A percentile compares a stretch with the other conserved stretches of the same genome.
Conservation (phyloP, 2,888 invertebrate genomes). For the Lithosia quadra region DNA sequence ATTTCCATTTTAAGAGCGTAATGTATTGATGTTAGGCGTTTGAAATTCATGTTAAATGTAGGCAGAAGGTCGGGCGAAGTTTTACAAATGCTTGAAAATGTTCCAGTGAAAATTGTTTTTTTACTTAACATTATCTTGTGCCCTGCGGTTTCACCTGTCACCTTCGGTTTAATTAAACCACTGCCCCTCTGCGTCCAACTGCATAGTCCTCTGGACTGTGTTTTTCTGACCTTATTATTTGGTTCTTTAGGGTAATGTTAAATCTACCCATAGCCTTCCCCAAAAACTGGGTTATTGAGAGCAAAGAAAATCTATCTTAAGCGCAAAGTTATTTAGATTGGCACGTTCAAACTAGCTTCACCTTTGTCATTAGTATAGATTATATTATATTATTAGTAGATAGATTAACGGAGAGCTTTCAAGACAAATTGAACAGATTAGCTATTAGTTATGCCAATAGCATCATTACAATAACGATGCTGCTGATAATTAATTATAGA, state of each 20-base stretch:
- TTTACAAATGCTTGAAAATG: not conserved
- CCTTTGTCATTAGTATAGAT: not conserved
- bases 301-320: not conserved
- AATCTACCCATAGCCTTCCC: too few species aligned
- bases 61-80: not conserved
- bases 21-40: not conserved
- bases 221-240: too few species aligned
- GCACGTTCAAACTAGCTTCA: not conserved
- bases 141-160: too few species aligned
- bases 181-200: too few species aligned
- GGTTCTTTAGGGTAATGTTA: too few species aligned
- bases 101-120: too few species aligned
- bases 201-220: too few species aligned
- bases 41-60: not conserved
- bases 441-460: not conserved
- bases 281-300: too few species aligned
- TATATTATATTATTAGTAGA: too few species aligned
- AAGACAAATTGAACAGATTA: not conserved
- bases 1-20: not conserved
- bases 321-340: too few species aligned
- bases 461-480: not conserved
- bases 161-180: too few species aligned
- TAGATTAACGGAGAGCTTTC: not conserved
- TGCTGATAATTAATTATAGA: not conserved
- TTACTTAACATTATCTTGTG: too few species aligned